Evolutionary conservation across 30 jellyfish, hydroid and myxozoan species (phyloP).

Genomic region (Catostylus mosaicus): DNA sequence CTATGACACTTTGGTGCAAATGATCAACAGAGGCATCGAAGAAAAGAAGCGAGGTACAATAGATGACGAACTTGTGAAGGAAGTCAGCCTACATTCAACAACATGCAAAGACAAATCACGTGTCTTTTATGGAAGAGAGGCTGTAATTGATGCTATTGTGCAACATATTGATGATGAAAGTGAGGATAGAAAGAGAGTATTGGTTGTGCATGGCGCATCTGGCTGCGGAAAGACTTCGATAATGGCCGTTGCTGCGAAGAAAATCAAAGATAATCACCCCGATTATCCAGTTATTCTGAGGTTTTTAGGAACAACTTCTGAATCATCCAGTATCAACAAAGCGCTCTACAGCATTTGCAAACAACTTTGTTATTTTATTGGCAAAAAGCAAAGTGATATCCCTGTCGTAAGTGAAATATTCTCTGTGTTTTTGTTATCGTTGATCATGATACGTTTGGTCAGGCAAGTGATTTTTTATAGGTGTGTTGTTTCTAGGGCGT

Average conservation of each 20-base stretch:
- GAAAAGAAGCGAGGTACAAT: constrained; percentile 61
- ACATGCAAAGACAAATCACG: constrained; percentile 80
- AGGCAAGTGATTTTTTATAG: too few relatives aligned
- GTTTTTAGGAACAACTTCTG: constrained; percentile 89
- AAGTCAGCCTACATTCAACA: constrained; percentile 75
- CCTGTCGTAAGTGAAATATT: constrained; percentile 48
- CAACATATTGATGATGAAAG: constrained; percentile 37
- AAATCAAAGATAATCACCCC: constrained; percentile 44
- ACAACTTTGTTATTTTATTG: constrained; percentile 53
- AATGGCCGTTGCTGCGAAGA: constrained; percentile 83
- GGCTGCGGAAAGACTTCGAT: constrained; percentile 95
- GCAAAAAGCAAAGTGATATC: constrained; percentile 10
- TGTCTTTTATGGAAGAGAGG: constrained; percentile 84
- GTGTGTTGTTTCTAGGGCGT: too few relatives aligned
- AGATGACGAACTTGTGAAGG: constrained; percentile 77
- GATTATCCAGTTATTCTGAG: constrained; percentile 58
- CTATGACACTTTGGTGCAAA: constrained; percentile 45
- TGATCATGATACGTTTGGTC: too few relatives aligned
- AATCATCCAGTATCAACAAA: constrained; percentile 71
- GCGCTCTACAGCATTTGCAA: constrained; percentile 68
- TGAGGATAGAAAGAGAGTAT: constrained; percentile 23
- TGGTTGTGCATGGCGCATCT: constrained; percentile 85
- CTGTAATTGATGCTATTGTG: constrained; percentile 51
- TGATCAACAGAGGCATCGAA: constrained; percentile 83
- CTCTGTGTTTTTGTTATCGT: too few relatives aligned